Base-by-base conservation (phyloP, 2,888 invertebrate genomes). In the Drosophila sordidula region DNA sequence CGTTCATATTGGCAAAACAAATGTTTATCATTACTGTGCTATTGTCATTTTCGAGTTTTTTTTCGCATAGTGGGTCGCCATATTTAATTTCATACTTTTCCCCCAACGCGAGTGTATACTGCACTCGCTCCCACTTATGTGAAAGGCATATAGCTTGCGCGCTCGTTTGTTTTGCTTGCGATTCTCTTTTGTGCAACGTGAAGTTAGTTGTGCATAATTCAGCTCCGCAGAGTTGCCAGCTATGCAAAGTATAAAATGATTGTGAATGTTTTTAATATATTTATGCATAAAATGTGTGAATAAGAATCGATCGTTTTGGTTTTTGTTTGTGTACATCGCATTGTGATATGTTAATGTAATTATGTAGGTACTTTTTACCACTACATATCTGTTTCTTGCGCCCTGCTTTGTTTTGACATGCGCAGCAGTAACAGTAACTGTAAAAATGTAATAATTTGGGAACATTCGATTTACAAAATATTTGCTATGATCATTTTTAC, bases 101-200 rank as follows among this genome's bases (percentile, higher is more conserved):
- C 59, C 52, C 57, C 65, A 44, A 57, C 55, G 9, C 8, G 8
- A 12, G 39, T 6, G 34, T 82, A 80, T 75, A 34, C 16, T 64
- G 64, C 47, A 12, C 69, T 80, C 83, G 34, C 70, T 84, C 66
- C 44, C 66, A 66, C 86, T 50, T 46, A 47, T 29, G 51, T 38
- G 14, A 1, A 6, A 25, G 18, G n/a, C 51, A 56, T 79, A 75
- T 77, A 66, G 77, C 80, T 73, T 47, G 62, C 79, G 55, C 72
- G 56, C 69, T 84, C 83, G 66, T 84, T 84, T 84, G 83, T 84
- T 84, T 84, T 84, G 88, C 83, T 84, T 79, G 80, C 63, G 62
- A 84, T 84, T 84, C 63, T 66, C 86, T 82, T 84, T 84, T 84
- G 83, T 87, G 83, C 86, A 87, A 77, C 86, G 70, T 82, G 80